These are phyloP conservation scores for Drosophila demipolita DNA, from an alignment of 2,888 invertebrate genomes.

Conservation along the genomic window DNA sequence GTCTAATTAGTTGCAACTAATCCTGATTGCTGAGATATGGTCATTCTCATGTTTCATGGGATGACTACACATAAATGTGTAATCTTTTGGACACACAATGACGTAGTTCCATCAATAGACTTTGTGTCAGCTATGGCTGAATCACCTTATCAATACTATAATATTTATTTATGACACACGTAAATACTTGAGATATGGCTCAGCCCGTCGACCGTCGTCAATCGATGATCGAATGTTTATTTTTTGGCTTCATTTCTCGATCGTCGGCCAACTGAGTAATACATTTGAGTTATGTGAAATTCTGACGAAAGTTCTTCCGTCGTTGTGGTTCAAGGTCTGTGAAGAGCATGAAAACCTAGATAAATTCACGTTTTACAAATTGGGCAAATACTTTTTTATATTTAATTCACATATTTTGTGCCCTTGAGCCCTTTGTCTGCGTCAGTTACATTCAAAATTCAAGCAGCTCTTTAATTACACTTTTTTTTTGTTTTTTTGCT, in stretches of 20 bases:
- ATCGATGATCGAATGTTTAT: slow-evolving; percentile 50
- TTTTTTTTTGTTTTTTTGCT: slow-evolving; percentile 26
- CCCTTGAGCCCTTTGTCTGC: slow-evolving; percentile 34
- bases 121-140: slow-evolving; percentile 33
- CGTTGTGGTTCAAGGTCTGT: slow-evolving; percentile 1
- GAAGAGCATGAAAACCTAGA: neutral
- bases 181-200: slow-evolving; percentile 7
- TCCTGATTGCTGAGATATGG: slow-evolving; percentile 9
- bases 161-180: slow-evolving; percentile 5
- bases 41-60: slow-evolving; percentile 21
- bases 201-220: neutral
- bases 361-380: slow-evolving; percentile 16
- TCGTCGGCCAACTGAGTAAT: slow-evolving; percentile 40
- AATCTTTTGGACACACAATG: slow-evolving; percentile 23
- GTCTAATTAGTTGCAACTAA: slow-evolving; percentile 14
- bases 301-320: slow-evolving; percentile 13
- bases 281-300: slow-evolving; percentile 1
- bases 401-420: slow-evolving; percentile 2
- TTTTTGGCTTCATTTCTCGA: slow-evolving; percentile 30
- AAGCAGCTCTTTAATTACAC: slow-evolving; percentile 35
- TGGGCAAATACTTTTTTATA: slow-evolving; percentile 36
- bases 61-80: slow-evolving; percentile 23
- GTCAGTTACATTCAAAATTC: slow-evolving; percentile 48
- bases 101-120: slow-evolving; percentile 37
- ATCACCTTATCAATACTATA: slow-evolving; percentile 23